Percentiles rank a stretch among this genome's conserved stretches.
phyloP scores from a whole-genome alignment of 1,140 invertebrate species.

The Trichonephila clavipes region DNA sequence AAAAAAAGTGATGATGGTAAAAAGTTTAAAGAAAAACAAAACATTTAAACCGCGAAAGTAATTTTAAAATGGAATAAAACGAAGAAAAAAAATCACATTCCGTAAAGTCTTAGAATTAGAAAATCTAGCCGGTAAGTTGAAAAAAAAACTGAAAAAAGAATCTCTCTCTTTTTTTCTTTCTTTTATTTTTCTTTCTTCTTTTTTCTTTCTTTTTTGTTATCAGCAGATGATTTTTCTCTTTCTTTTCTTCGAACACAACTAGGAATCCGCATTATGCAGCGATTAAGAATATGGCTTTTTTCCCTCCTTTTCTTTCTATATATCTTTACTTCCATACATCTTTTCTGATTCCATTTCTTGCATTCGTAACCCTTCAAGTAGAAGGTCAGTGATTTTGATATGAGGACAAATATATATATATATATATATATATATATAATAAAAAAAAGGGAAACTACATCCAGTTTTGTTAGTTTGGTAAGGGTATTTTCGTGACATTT shows the following conservation, averaged over 20 bases:
- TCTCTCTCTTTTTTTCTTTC: neutral
- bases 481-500: slow-evolving; percentile 46
- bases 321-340: slow-evolving; percentile 24
- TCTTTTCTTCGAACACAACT: slow-evolving; percentile 35
- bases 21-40: slow-evolving; percentile 39
- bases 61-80: slow-evolving; percentile 64
- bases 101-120: slow-evolving; percentile 41
- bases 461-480: slow-evolving; percentile 43
- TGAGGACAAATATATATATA: slow-evolving; percentile 19
- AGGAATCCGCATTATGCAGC: slow-evolving; percentile 66
- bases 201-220: slow-evolving; percentile 21
- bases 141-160: slow-evolving; percentile 38
- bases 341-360: slow-evolving; percentile 24
- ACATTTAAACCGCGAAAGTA: slow-evolving; percentile 64
- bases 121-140: neutral
- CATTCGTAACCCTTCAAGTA: slow-evolving; percentile 43
- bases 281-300: slow-evolving; percentile 66
- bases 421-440: slow-evolving; percentile 10
- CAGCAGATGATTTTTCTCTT: slow-evolving; percentile 40
- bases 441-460: neutral
- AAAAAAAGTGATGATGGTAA: slow-evolving; percentile 52
- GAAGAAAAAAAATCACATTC: slow-evolving; percentile 58
- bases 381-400: slow-evolving; percentile 64
- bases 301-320: neutral
- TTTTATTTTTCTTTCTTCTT: slow-evolving; percentile 5